These are phyloP conservation scores for Sebastes nivosus DNA, from an alignment of 2,797 vertebrate species.

Conservation along the genomic window DNA sequence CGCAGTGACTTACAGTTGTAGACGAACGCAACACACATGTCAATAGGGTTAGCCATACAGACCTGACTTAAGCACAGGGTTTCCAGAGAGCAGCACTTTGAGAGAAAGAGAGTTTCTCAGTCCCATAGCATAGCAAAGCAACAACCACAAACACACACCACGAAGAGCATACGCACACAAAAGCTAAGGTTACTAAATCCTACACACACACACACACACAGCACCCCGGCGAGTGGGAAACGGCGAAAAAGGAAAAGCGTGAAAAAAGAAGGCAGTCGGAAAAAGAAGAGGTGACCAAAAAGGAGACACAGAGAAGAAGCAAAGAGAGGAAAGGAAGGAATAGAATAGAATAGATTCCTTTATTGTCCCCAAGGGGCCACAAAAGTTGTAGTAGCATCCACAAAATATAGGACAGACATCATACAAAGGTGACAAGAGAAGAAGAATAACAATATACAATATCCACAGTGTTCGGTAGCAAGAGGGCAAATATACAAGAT, in stretches of 20 bases:
- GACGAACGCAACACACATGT: constrained; percentile 60
- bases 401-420: constrained; percentile 84
- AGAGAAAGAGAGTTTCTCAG: constrained; percentile 83
- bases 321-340: constrained; percentile 75
- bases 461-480: constrained; percentile 86
- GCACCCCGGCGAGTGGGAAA: constrained; percentile 33
- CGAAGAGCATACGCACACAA: constrained; percentile 23
- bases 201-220: constrained; percentile 36
- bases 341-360: constrained; percentile 87
- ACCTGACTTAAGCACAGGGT: constrained; percentile 86
- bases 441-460: constrained; percentile 86
- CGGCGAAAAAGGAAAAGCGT: constrained; percentile 17
- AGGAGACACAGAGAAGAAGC: constrained; percentile 70
- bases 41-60: constrained; percentile 80
- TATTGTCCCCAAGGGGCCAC: constrained; percentile 84
- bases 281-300: constrained; percentile 52
- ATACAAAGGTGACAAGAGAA: constrained; percentile 84
- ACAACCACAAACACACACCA: constrained; percentile 42
- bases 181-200: constrained; percentile 31
- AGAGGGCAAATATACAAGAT: constrained; percentile 84
- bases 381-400: constrained; percentile 80
- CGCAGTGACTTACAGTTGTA: constrained; percentile 56
- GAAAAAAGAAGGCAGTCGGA: constrained; percentile 46
- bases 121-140: constrained; percentile 72
- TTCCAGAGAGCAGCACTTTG: constrained; percentile 86